Percentiles rank a stretch among this genome's conserved stretches.
phyloP scores from a whole-genome alignment of 2,113 vertebrate species.

The Cyprinodon brontotheroides region DNA sequence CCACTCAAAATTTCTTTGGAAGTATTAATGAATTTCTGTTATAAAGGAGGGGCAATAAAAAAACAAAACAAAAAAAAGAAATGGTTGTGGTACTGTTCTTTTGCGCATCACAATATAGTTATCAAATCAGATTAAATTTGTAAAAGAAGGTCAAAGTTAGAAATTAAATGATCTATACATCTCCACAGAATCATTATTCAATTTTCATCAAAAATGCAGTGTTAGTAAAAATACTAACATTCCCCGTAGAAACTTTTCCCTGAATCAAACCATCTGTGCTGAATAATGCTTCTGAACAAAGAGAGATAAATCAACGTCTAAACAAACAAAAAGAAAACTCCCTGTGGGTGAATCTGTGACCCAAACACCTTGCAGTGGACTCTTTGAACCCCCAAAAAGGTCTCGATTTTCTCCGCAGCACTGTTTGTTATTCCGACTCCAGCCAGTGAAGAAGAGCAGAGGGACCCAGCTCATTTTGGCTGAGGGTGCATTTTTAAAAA shows the following conservation, averaged over 20 bases:
- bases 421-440: constrained; percentile 7
- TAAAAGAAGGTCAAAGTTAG: too few species aligned
- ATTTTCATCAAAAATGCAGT: not conserved
- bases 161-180: too few species aligned
- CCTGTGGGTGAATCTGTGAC: not conserved
- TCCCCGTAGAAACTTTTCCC: not conserved
- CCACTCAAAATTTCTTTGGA: too few species aligned
- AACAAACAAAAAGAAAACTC: too few species aligned
- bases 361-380: not conserved
- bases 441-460: not conserved
- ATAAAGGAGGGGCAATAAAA: too few species aligned
- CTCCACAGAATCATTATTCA: not conserved
- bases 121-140: too few species aligned
- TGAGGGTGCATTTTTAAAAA: not conserved
- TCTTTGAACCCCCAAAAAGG: not conserved
- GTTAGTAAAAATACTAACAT: not conserved
- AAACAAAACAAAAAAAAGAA: too few species aligned
- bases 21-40: too few species aligned
- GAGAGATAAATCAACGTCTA: not conserved
- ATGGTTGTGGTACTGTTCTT: too few species aligned
- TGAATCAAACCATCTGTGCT: not conserved
- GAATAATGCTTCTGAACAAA: not conserved
- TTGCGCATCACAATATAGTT: too few species aligned
- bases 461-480: not conserved
- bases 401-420: not conserved